A percentile compares a stretch with the other conserved stretches of the same genome.
These are phyloP conservation scores for Drosophila aff. DNA, from an alignment of 1,140 invertebrate genomes.

Conservation along the genomic window DNA sequence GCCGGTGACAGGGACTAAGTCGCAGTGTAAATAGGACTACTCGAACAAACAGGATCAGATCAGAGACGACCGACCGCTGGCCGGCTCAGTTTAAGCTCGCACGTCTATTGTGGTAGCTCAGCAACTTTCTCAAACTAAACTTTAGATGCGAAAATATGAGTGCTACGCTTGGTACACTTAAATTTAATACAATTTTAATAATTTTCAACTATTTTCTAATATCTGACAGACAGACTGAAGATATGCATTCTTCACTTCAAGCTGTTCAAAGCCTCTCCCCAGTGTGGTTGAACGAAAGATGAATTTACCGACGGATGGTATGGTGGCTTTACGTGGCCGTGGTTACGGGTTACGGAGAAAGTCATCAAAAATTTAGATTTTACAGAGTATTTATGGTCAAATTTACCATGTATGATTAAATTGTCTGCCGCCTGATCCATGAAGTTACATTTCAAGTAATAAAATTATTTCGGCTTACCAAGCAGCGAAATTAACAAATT, in stretches of 20 bases:
- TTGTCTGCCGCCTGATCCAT: conserved; percentile 51
- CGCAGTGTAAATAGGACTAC: conserved; percentile 42
- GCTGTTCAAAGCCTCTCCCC: neutral
- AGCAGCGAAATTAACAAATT: conserved; percentile 67
- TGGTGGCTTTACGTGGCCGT: neutral
- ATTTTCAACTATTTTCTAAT: neutral
- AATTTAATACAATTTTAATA: neutral
- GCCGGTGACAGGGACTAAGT: conserved; percentile 62
- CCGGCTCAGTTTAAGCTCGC: conserved; percentile 10
- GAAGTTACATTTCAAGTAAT: conserved; percentile 51
- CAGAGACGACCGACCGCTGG: conserved; percentile 35
- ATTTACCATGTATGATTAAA: conserved; percentile 46
- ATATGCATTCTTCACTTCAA: neutral
- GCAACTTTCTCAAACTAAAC: conserved; percentile 15
- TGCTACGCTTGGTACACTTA: neutral
- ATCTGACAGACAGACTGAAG: neutral
- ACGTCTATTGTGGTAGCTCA: conserved; percentile 14
- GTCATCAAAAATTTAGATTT: conserved; percentile 16
- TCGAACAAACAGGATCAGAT: conserved; percentile 43
- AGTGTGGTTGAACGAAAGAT: neutral
- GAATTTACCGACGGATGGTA: neutral
- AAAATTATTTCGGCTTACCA: conserved; percentile 63
- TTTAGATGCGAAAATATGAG: neutral
- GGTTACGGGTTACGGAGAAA: neutral
- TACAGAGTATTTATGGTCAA: conserved; percentile 24